phyloP scores from a whole-genome alignment of 2,888 invertebrate species.

The Polyploca ridens region DNA sequence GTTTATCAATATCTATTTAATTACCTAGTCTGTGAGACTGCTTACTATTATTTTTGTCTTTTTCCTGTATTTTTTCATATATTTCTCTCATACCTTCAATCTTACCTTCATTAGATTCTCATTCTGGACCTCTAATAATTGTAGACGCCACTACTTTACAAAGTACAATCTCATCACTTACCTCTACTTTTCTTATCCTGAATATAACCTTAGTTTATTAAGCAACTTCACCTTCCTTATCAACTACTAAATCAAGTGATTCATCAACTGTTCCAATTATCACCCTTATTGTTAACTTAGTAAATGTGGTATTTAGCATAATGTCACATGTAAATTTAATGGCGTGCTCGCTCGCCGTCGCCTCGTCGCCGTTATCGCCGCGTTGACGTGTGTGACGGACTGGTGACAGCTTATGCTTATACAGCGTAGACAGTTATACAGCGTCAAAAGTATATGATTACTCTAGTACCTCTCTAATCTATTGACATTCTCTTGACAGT shows the following conservation, averaged over 20 bases:
- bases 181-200: neutral
- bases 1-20: constrained; percentile 31
- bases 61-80: no score
- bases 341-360: neutral
- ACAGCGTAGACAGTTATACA: no score
- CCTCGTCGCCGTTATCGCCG: neutral
- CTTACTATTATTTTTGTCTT: no score
- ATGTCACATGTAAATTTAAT: constrained; percentile 5
- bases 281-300: neutral
- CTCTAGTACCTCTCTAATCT: no score
- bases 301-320: constrained; percentile 1
- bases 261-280: neutral
- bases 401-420: neutral
- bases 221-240: neutral
- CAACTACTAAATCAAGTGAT: neutral
- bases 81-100: no score
- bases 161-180: no score
- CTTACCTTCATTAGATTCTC: no score
- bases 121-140: no score
- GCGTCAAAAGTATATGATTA: no score
- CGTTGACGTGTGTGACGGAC: constrained; percentile 3
- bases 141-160: no score
- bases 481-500: no score
- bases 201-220: neutral
- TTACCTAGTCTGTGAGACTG: no score